Base-by-base conservation (phyloP, 2,797 vertebrate genomes). In the Chlorospingus semifuscus region DNA sequence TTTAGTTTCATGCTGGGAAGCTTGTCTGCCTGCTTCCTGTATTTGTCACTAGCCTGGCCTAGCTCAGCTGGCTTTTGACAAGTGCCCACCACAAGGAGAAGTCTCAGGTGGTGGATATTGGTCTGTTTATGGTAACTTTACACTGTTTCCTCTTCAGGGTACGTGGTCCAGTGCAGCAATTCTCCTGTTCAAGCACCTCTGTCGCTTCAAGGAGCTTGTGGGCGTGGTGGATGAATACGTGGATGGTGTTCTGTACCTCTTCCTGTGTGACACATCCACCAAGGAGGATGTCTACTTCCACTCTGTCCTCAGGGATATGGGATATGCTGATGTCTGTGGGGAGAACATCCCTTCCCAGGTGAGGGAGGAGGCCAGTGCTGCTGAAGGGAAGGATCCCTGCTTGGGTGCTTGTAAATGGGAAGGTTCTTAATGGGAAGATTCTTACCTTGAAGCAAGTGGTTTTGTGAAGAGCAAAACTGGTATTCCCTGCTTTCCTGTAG, bases 211-310 rank as follows among this genome's bases (percentile, higher is more conserved):
- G 95, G 95, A 98, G 2, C 96, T 99, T 36, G 99, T 99, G 92
- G 99, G 98, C 4, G 95, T 98, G 1, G 96, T 99, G 79, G 97
- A 99, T 93, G 96, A 98, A 89, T 99, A 99, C 41, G 95, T 97
- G 13, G 93, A 98, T 12, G 98, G 98, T n/a, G 93, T 99, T 72
- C 97, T 99, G 95, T 97, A 98, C 81, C 97, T 99, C 64, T 99
- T 98, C 93, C 97, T 99, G 80, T 99, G 99, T 78, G 99, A 99
- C 97, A 99, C 99, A 0, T 97, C 96, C 83, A 98, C 99, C 2
- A 94, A 98, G 24, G 88, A 98, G 12, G 99, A 99, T 57, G 6
- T 99, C 85, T 99, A 99, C 90, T 94, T 99, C 70, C 99, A 99
- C 96, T 86, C 90, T 8, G 93, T 98, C 46, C 96, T 99, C 84